A percentile compares a stretch with the other conserved stretches of the same genome.
These are phyloP conservation scores for Rhinolophus sinicus DNA, from an alignment of 2,113 vertebrate species.

Conservation along the genomic window DNA sequence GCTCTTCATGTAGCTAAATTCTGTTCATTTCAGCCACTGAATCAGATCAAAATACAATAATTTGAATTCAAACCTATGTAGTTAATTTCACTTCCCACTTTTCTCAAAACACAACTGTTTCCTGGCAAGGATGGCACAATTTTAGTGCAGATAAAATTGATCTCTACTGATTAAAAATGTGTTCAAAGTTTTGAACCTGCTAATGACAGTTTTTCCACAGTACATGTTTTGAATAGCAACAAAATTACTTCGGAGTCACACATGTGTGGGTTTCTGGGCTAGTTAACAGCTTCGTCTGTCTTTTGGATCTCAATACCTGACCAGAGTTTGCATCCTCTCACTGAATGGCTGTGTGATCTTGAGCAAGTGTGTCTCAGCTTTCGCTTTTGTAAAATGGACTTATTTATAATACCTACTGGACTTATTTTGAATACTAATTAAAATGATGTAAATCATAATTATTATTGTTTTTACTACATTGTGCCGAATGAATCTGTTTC, in stretches of 20 bases:
- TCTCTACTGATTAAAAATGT: neutral
- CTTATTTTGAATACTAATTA: neutral
- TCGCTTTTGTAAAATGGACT: neutral
- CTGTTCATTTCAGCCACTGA: neutral
- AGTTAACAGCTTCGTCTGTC: neutral
- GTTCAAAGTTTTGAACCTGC: neutral
- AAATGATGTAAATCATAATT: neutral
- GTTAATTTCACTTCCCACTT: neutral
- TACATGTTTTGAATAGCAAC: neutral
- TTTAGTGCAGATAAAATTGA: neutral
- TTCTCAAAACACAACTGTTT: neutral
- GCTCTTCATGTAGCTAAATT: neutral
- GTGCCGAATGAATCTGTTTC: neutral
- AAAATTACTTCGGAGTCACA: neutral
- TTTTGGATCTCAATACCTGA: neutral
- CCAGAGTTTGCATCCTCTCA: neutral
- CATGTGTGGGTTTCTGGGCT: neutral
- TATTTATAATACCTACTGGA: neutral
- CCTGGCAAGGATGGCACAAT: too few species aligned
- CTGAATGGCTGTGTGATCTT: neutral
- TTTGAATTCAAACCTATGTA: neutral
- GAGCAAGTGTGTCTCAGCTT: neutral
- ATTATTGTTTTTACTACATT: neutral
- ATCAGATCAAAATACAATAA: neutral
- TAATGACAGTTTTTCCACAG: neutral